Base-by-base conservation (phyloP, 2,113 vertebrate genomes). In the Tachysurus fulvidraco region DNA sequence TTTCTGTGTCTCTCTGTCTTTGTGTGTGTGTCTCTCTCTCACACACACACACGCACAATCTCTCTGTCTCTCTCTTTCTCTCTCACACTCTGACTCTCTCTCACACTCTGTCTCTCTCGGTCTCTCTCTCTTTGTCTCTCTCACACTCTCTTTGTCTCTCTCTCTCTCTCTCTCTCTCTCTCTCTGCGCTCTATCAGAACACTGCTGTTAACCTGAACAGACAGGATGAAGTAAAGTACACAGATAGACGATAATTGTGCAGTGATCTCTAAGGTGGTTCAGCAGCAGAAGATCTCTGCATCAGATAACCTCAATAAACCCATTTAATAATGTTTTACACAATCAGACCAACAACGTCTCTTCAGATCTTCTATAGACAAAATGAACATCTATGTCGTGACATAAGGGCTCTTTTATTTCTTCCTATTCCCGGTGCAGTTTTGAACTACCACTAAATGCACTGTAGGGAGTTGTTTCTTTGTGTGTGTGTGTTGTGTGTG, bases 161-260 rank as follows among this genome's bases (percentile, higher is more conserved):
- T 28, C 55, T 2, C 44, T 5, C 69, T 57, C 88, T 55, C 4
- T 73, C 88, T 76, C 16, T 50, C 71, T 67, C 89, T 85, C 12
- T 57, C 85, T 59, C 2, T 28, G 36, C 12, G 41, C 30, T 28
- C 69, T 50, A 1, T 10, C 8, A 77, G 23, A 21, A 4, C 30
- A 16, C 13, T 41, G 30, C 67, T 44, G 83, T 84, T 41, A 60
- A 50, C 41, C 21, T 19, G 36, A 81, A n/a, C 55, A 44, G 79
- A 59, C 55, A 30, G 10, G 9, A 30, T 41, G 16, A n/a, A 59
- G 52, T 17, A 30, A 23, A 9, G 23, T 19, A 12, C 44, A 23
- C 8, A 44, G 73, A 50, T 14, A n/a, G 12, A 6, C 12, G 14
- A n/a, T 13, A n/a, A 50, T 52, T 12, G 23, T 2, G 0, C 23